Base-by-base conservation (phyloP, 2,888 invertebrate genomes). In the Trichogramma evanescens region DNA sequence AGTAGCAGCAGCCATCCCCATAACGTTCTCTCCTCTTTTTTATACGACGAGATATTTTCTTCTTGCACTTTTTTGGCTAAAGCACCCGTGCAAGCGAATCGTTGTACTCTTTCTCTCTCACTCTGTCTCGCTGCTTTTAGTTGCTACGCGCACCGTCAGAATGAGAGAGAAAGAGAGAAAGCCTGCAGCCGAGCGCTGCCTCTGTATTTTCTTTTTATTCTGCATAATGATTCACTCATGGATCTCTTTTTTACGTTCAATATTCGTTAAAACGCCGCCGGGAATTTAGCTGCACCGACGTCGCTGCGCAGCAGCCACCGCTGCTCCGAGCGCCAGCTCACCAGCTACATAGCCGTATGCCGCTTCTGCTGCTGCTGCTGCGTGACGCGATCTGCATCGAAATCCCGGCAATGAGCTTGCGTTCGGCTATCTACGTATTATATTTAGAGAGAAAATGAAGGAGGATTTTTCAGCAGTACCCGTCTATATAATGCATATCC, bases 381-480 rank as follows among this genome's bases (percentile, higher is more conserved):
- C 58, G 59, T 62, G 53, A 62, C 62, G 62, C 61, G 63, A 52
- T 58, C 58, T 64, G 64, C 64, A 64, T 64, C 56, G 59, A 64
- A 64, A 62, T 64, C 64, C 58, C 59, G 62, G 64, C 64, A 64
- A 64, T 64, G 58, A 62, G 62, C 52, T 63, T 62, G 8, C 45
- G 26, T 26, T 26, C 26, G 26, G 26, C 26, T 26, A 26, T 26
- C 26, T 26, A 26, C 26, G 26, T 26, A 26, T 26, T 26, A 26
- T 26, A 26, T 26, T 26, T 26, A 26, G 26, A 26, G 26, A 26
- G 26, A 26, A 26, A 26, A 26, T 26, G 26, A 26, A 26, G 26
- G 26, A 26, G 26, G 26, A 26, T 26, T 26, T 26, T 26, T 26
- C 26, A 26, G 26, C 26, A 26, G 26, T 26, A 26, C 26, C 26